Evolutionary conservation across 2,797 vertebrate genomes (phyloP).

Genomic region (Cyprinella venusta): DNA sequence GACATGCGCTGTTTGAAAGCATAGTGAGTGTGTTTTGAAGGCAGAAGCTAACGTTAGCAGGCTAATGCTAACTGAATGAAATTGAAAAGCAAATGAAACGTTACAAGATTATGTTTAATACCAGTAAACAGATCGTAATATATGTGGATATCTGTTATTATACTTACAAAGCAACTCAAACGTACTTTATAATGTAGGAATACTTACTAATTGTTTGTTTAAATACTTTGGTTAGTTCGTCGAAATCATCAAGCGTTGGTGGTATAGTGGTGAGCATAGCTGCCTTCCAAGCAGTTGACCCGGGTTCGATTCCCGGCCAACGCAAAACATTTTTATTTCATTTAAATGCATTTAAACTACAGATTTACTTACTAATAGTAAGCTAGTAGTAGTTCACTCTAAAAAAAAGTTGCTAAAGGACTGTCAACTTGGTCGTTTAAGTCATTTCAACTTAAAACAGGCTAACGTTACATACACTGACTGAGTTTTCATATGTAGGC

Average conservation of each 20-base stretch:
- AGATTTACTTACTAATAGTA: neutral
- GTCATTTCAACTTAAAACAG: too few relatives aligned
- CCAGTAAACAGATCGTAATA: too few relatives aligned
- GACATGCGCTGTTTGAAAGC: neutral
- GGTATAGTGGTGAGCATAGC: slow-evolving; percentile 62
- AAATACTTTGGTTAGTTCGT: accelerated
- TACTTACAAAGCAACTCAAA: neutral
- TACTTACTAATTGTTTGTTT: accelerated
- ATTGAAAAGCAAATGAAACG: neutral
- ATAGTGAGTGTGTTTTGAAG: neutral
- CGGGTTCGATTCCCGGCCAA: slow-evolving; percentile 74
- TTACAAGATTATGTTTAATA: neutral
- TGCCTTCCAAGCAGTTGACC: slow-evolving; percentile 75
- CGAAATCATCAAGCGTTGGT: slow-evolving; percentile 13
- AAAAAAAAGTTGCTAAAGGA: too few relatives aligned
- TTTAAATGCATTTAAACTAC: neutral
- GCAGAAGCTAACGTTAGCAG: neutral
- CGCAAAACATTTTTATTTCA: neutral
- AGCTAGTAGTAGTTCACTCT: too few relatives aligned
- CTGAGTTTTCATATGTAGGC: too few relatives aligned
- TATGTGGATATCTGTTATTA: neutral
- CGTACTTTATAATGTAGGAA: accelerated
- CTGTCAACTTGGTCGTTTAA: too few relatives aligned
- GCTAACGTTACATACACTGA: too few relatives aligned
- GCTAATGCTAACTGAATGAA: slow-evolving; percentile 21